phyloP scores from a whole-genome alignment of 1,140 invertebrate species.

The Orius laevigatus region DNA sequence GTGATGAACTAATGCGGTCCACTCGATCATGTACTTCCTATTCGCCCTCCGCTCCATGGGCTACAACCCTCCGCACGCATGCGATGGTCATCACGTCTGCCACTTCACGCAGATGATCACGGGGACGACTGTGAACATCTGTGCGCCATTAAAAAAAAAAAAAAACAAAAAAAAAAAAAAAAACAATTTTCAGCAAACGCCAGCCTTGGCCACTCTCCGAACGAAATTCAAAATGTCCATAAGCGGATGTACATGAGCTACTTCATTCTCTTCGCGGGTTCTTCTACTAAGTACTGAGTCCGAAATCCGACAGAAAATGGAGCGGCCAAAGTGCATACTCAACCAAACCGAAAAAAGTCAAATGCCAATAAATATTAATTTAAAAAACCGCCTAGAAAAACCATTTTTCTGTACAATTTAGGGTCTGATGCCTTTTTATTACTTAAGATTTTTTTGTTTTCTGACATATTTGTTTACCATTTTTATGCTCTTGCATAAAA shows the following conservation, averaged over 20 bases:
- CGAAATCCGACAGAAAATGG: constrained; percentile 12
- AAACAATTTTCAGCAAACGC: too few relatives aligned
- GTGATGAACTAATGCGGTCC: constrained; percentile 98
- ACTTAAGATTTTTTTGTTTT: too few relatives aligned
- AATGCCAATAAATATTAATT: too few relatives aligned
- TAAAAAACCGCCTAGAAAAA: too few relatives aligned
- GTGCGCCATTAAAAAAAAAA: too few relatives aligned
- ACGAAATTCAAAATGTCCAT: constrained; percentile 79
- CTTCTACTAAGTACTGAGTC: constrained; percentile 71
- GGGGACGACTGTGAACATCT: constrained; percentile 79
- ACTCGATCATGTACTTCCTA: constrained; percentile 97
- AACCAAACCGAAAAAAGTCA: too few relatives aligned
- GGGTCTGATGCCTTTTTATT: too few relatives aligned
- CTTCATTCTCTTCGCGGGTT: constrained; percentile 78
- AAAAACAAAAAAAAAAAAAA: too few relatives aligned
- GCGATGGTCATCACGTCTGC: constrained; percentile 79
- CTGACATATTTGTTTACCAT: too few relatives aligned
- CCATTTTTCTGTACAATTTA: too few relatives aligned
- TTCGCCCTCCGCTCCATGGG: constrained; percentile 77
- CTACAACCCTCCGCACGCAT: constrained; percentile 70
- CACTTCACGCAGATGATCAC: constrained; percentile 92
- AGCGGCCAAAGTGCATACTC: not conserved
- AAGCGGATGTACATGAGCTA: constrained; percentile 87
- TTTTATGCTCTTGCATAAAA: too few relatives aligned
- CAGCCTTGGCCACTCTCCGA: constrained; percentile 68